phyloP scores from a whole-genome alignment of 2,888 invertebrate genomes.

The Agonopterix arenella region DNA sequence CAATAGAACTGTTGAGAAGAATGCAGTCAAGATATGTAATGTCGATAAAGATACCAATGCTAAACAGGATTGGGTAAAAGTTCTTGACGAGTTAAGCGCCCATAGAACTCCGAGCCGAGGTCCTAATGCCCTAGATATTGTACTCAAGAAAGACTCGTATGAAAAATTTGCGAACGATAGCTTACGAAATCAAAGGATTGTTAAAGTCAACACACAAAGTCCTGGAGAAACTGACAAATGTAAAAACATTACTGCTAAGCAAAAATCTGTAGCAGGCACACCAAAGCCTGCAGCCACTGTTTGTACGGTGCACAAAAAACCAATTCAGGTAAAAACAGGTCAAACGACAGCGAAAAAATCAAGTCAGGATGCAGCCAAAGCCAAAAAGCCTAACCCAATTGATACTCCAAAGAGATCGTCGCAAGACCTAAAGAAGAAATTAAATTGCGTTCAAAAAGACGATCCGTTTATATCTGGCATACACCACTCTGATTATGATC shows the following conservation, averaged over 20 bases:
- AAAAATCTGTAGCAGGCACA: neutral
- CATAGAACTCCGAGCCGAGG: constrained; percentile 59
- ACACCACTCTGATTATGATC: constrained; percentile 56
- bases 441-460: constrained; percentile 19
- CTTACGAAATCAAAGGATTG: constrained; percentile 21
- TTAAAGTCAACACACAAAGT: constrained; percentile 4
- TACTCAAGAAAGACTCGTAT: constrained; percentile 39
- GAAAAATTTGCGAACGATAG: constrained; percentile 23
- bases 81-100: constrained; percentile 50
- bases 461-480: constrained; percentile 54
- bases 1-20: neutral
- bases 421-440: constrained; percentile 11
- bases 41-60: neutral
- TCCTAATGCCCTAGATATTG: constrained; percentile 49
- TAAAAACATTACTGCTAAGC: neutral
- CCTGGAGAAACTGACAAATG: neutral
- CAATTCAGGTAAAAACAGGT: neutral
- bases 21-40: neutral
- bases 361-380: neutral
- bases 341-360: neutral
- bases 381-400: neutral
- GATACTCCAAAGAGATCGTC: neutral
- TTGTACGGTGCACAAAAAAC: neutral
- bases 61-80: constrained; percentile 49
- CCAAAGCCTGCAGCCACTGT: neutral